Base-by-base conservation (phyloP, 64 coral and sea anemone species). In the Stichodactyla mertensii region DNA sequence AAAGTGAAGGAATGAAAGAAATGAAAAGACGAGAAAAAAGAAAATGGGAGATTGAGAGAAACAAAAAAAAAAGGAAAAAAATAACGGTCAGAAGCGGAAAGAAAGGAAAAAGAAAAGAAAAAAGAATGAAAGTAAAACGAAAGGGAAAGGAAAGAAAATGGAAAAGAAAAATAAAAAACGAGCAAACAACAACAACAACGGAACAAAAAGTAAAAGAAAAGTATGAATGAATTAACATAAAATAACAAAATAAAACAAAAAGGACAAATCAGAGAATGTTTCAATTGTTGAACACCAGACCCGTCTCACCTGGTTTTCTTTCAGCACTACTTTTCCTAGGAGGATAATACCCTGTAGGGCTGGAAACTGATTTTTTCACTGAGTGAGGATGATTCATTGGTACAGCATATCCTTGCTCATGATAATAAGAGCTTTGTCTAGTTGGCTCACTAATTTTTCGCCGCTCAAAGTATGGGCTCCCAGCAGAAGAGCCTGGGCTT, bases 291-390 rank as follows among this genome's bases (percentile, higher is more conserved):
- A 15, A 58, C 18, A 66, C 14, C 15, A 66, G 14, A 19, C 15
- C 62, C 13, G 5, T 66, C 26, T 74, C 23, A 74, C 69, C 69
- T 74, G n/a, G 69, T 31, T 10, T 1, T 23, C 16, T 74, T 20
- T 74, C 69, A 74, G 11, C 6, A 10, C 69, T 74, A 9, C 6
- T 9, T 23, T 74, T 74, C 16, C 69, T 36, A 11, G n/a, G 69
- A 27, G 6, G 2, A 27, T 26, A 31, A 14, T 74, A 74, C 69
- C 69, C 69, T 26, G 69, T 74, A n/a, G 80, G 80, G 51, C 80
- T 57, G 20, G 80, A 82, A 14, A 82, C 55, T 82, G 80, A 82
- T 57, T 51, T 54, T 13, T 82, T 82, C 80, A 82, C 6, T 27
- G 18, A 6, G 52, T 82, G 79, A n/a, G 51, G 51, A 18, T 51